phyloP scores from a whole-genome alignment of 2,888 invertebrate genomes.

The Hipparchia semele region DNA sequence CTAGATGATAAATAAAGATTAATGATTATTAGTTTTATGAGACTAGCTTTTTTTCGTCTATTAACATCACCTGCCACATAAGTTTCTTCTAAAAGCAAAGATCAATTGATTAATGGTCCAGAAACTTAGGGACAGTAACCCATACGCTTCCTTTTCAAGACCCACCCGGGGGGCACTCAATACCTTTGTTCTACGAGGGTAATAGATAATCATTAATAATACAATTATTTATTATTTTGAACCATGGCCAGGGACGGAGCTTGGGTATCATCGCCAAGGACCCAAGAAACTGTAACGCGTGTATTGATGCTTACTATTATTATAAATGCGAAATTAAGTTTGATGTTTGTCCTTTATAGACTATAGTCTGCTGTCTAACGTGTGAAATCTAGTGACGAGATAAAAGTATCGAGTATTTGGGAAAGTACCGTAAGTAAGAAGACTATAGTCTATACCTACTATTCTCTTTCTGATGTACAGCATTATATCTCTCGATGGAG shows the following conservation, averaged over 20 bases:
- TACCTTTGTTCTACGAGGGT: constrained; percentile 55
- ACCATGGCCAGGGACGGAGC: constrained; percentile 42
- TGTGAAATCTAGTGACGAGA: too few relatives aligned
- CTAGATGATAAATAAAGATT: too few relatives aligned
- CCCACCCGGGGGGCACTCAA: constrained; percentile 65
- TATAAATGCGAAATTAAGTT: too few relatives aligned
- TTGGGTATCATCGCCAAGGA: neutral
- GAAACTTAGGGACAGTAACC: constrained; percentile 33
- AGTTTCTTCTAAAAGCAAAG: neutral
- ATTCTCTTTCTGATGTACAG: too few relatives aligned
- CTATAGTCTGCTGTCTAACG: too few relatives aligned
- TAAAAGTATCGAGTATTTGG: too few relatives aligned
- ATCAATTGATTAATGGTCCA: constrained; percentile 66
- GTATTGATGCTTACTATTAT: too few relatives aligned
- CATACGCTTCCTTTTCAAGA: constrained; percentile 32
- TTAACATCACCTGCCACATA: constrained; percentile 13
- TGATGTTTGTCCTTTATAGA: too few relatives aligned
- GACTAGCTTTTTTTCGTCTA: neutral
- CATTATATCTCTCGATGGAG: too few relatives aligned
- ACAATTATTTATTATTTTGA: constrained; percentile 57
- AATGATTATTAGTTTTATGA: neutral
- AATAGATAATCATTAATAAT: constrained; percentile 78
- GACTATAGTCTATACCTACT: too few relatives aligned
- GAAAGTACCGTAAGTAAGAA: too few relatives aligned
- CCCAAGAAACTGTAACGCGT: neutral